A percentile compares a stretch with the other conserved stretches of the same genome.
Evolutionary conservation across 2,797 vertebrate species (phyloP).

Genomic region (Intellagama lesueurii): DNA sequence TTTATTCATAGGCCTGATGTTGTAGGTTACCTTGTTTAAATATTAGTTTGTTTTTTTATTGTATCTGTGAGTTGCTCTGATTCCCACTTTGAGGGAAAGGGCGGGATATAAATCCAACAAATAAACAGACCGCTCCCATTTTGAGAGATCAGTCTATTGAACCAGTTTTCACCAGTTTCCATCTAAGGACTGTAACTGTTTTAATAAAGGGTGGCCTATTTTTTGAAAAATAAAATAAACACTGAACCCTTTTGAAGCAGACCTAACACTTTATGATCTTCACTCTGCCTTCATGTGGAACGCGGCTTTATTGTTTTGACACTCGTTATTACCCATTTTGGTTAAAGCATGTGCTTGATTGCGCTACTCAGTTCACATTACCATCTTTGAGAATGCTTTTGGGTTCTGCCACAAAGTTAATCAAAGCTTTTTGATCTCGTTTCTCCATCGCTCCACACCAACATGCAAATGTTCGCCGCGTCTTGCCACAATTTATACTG

Average conservation of each 20-base stretch:
- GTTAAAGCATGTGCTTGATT: conserved; percentile 15
- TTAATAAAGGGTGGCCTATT: background rate
- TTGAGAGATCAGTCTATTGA: background rate
- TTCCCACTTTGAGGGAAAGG: background rate
- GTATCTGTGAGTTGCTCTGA: background rate
- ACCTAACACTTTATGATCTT: background rate
- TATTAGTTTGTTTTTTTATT: background rate
- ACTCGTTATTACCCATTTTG: background rate
- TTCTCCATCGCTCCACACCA: background rate
- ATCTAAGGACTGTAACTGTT: background rate
- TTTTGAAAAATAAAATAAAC: background rate
- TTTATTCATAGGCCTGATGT: no score
- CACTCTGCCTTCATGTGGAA: conserved; percentile 5
- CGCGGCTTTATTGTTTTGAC: background rate
- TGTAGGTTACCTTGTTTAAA: no score
- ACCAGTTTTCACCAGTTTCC: background rate
- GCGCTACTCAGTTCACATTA: background rate
- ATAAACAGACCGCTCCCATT: background rate
- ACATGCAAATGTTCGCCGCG: conserved; percentile 9
- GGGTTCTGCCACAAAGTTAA: conserved; percentile 26
- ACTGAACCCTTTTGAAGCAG: background rate
- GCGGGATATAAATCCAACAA: background rate
- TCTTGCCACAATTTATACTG: conserved; percentile 7
- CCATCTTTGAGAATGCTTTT: conserved; percentile 25
- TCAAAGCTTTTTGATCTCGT: conserved; percentile 16